Conservation (phyloP, 2,113 vertebrate species). For the Chaetura pelagica region DNA sequence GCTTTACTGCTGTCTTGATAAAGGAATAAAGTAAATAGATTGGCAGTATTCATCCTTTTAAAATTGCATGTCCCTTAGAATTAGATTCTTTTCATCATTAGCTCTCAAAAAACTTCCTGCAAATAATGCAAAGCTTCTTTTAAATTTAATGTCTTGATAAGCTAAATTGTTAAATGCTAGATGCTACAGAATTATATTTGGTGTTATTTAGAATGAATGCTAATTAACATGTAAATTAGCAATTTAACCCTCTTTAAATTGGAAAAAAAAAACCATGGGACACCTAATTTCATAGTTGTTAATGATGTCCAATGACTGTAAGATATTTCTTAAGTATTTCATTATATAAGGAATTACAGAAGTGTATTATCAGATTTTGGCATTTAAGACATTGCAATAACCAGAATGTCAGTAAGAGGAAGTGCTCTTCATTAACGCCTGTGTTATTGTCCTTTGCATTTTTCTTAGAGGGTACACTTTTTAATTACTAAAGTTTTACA, state of each 20-base stretch:
- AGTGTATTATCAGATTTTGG: constrained; percentile 48
- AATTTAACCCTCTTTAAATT: constrained; percentile 70
- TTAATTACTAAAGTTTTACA: constrained; percentile 47
- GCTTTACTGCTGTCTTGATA: constrained; percentile 17
- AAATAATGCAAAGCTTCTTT: constrained; percentile 43
- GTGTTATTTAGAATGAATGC: constrained; percentile 53
- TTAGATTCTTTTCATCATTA: constrained; percentile 55
- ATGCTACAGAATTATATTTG: constrained; percentile 60
- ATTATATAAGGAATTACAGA: constrained; percentile 53
- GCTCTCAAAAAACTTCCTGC: background rate
- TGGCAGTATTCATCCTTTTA: constrained; percentile 14
- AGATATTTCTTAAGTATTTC: constrained; percentile 65
- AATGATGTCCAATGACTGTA: constrained; percentile 33
- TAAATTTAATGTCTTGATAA: constrained; percentile 60
- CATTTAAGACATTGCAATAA: constrained; percentile 44
- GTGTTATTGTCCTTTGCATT: constrained; percentile 3
- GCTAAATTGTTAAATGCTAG: constrained; percentile 64
- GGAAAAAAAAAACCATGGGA: constrained; percentile 26
- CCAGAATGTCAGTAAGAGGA: background rate
- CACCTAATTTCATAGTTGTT: constrained; percentile 73
- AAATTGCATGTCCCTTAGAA: constrained; percentile 45
- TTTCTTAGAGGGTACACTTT: constrained; percentile 27
- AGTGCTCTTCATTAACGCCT: constrained; percentile 22
- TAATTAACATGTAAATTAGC: constrained; percentile 76
- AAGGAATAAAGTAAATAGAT: constrained; percentile 55